These are phyloP conservation scores for Entomyzon cyanotis DNA, from an alignment of 2,113 vertebrate species.

Conservation along the genomic window DNA sequence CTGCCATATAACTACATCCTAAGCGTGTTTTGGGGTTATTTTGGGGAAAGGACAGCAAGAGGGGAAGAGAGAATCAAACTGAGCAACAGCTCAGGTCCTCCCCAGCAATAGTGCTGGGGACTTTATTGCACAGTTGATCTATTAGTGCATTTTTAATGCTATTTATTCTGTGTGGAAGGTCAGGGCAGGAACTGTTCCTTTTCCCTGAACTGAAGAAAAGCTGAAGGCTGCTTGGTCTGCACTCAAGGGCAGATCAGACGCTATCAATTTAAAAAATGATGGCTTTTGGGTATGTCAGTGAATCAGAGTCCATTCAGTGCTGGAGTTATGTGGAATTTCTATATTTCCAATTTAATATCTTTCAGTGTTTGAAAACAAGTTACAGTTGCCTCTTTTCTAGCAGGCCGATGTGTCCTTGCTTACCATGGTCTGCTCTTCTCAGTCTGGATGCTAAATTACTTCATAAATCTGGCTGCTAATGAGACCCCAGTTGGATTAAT, in stretches of 20 bases:
- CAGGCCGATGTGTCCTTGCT: not conserved
- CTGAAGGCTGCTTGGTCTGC: not conserved
- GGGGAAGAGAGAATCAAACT: fast-evolving
- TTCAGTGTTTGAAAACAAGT: not conserved
- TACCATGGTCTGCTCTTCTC: fast-evolving
- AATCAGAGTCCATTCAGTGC: not conserved
- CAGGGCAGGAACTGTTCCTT: not conserved
- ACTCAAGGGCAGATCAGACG: fast-evolving
- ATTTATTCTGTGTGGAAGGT: fast-evolving
- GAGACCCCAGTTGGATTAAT: not conserved
- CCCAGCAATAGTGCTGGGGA: fast-evolving
- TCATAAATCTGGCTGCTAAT: not conserved
- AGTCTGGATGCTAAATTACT: not conserved
- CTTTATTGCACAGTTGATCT: fast-evolving
- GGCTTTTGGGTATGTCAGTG: not conserved
- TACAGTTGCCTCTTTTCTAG: not conserved
- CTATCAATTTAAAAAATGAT: fast-evolving
- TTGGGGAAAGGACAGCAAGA: not conserved
- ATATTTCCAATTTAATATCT: fast-evolving
- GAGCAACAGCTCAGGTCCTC: not conserved
- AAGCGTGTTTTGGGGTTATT: fast-evolving
- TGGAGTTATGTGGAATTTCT: fast-evolving
- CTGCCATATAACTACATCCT: not conserved
- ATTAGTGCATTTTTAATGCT: fast-evolving
- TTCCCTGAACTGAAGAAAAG: not conserved